A percentile compares a stretch with the other conserved stretches of the same genome.
Conservation (phyloP, 2,113 vertebrate species). For the Otolemur garnettii region DNA sequence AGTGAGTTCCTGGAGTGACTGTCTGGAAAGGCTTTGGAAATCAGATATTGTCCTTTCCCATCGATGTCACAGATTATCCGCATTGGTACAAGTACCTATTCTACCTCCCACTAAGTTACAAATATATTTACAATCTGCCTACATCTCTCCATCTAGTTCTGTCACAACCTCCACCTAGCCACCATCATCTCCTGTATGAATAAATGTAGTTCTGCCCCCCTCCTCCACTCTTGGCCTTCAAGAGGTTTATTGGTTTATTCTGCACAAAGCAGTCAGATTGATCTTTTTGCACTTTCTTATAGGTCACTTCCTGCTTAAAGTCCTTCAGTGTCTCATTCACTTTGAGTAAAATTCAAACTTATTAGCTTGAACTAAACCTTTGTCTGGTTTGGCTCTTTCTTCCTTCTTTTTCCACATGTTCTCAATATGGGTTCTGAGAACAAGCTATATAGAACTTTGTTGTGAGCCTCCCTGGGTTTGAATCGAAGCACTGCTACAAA, state of each 20-base stretch:
- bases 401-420: background rate
- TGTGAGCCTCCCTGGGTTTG: background rate
- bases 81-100: background rate
- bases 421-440: constrained; percentile 13
- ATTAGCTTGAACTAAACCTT: background rate
- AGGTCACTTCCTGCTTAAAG: background rate
- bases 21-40: background rate
- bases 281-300: background rate
- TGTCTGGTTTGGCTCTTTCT: background rate
- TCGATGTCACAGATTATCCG: background rate
- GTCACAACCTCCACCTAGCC: background rate
- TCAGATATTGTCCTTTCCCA: background rate
- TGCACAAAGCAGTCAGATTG: background rate
- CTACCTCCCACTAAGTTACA: background rate
- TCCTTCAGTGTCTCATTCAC: background rate
- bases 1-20: background rate
- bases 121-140: background rate
- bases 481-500: background rate
- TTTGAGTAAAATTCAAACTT: constrained; percentile 20
- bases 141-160: background rate
- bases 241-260: background rate
- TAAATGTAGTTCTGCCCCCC: background rate
- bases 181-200: background rate
- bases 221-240: background rate
- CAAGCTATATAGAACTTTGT: background rate